Evolutionary conservation across 2,797 vertebrate species (phyloP).

Genomic region (Lagodon rhomboides): DNA sequence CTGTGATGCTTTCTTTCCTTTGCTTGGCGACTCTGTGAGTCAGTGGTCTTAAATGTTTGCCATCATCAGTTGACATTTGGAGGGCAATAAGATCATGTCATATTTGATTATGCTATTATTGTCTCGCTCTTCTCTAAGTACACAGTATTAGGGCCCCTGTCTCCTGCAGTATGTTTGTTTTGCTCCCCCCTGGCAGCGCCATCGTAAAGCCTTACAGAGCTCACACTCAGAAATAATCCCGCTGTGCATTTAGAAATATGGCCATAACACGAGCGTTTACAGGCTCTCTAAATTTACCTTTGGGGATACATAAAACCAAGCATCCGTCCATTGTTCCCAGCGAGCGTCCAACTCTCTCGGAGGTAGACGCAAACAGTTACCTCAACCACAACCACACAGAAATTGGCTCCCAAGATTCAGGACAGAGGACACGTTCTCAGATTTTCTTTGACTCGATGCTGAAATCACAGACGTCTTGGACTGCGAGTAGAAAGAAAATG

Average conservation of each 20-base stretch:
- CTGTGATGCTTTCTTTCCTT: conserved; percentile 25
- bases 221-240: conserved; percentile 59
- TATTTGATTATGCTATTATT: conserved; percentile 71
- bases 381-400: conserved; percentile 30
- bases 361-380: conserved; percentile 42
- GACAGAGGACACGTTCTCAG: conserved; percentile 29
- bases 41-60: conserved; percentile 60
- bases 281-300: conserved; percentile 58
- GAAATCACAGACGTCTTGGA: conserved; percentile 16
- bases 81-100: conserved; percentile 68
- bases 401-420: conserved; percentile 26
- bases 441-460: conserved; percentile 1
- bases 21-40: conserved; percentile 32
- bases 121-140: conserved; percentile 53
- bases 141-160: conserved; percentile 51
- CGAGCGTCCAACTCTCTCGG: conserved; percentile 38
- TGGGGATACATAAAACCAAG: conserved; percentile 65
- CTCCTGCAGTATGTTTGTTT: conserved; percentile 64
- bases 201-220: conserved; percentile 47
- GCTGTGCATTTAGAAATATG: conserved; percentile 69
- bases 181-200: conserved; percentile 47
- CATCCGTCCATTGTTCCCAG: conserved; percentile 57
- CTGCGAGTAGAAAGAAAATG: conserved; percentile 11
- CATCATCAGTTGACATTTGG: conserved; percentile 60
- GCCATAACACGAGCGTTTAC: conserved; percentile 60